Conservation (phyloP, 2,113 vertebrate species). For the Campylorhamphus procurvoides region DNA sequence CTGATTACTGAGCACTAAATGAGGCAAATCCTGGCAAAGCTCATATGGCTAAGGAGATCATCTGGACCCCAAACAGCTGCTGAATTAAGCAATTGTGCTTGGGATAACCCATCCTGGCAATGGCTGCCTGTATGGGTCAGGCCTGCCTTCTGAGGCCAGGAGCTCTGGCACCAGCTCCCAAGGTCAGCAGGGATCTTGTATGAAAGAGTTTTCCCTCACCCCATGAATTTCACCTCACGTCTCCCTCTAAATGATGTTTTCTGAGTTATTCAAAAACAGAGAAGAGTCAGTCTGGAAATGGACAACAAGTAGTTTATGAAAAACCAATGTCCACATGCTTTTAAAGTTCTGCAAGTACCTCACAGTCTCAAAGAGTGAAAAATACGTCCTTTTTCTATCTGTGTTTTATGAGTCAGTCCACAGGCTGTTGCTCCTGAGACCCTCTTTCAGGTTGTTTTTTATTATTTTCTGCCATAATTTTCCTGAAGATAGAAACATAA, state of each 20-base stretch:
- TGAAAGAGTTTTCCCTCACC: neutral
- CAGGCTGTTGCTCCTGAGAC: neutral
- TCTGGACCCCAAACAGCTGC: neutral
- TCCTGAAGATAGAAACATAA: neutral
- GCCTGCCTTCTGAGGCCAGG: neutral
- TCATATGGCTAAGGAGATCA: neutral
- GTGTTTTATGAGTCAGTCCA: neutral
- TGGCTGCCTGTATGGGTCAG: neutral
- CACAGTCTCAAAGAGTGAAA: neutral
- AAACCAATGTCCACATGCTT: neutral
- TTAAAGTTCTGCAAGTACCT: neutral
- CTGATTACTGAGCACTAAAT: neutral
- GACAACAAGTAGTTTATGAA: neutral
- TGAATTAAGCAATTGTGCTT: neutral
- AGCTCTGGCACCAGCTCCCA: neutral
- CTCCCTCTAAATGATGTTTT: neutral
- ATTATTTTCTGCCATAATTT: neutral
- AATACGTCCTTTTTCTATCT: fast-evolving
- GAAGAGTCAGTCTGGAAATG: neutral
- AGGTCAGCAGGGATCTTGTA: neutral
- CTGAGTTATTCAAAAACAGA: neutral
- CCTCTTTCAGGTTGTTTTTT: neutral
- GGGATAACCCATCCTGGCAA: neutral
- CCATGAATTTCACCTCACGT: neutral
- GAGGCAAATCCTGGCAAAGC: neutral